Percentiles rank a stretch among this genome's conserved stretches.
phyloP scores from a whole-genome alignment of 2,113 vertebrate genomes.

The rabbit (Oryctolagus cuniculus) region mOryCun1.1 NC_091451.1:32752001-32752500 shows the following conservation, averaged over 20 bases:
- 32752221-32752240: neutral
- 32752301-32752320: neutral
- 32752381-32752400: neutral
- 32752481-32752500: neutral
- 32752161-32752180: too few species aligned
- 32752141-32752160: accelerated
- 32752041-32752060: too few species aligned
- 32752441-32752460: neutral
- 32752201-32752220: neutral
- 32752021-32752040: neutral
- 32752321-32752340: neutral
- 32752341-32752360: too few species aligned
- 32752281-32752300: neutral
- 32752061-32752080: too few species aligned
- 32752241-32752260: neutral
- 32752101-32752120: neutral
- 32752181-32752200: neutral
- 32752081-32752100: neutral
- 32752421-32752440: neutral
- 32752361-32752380: accelerated
- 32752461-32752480: neutral
- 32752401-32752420: neutral
- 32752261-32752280: neutral
- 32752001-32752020: neutral
- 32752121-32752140: neutral